Percentiles rank a stretch among this genome's conserved stretches.
phyloP scores from a whole-genome alignment of 1,140 invertebrate species.

The Scylla paramamosain region DNA sequence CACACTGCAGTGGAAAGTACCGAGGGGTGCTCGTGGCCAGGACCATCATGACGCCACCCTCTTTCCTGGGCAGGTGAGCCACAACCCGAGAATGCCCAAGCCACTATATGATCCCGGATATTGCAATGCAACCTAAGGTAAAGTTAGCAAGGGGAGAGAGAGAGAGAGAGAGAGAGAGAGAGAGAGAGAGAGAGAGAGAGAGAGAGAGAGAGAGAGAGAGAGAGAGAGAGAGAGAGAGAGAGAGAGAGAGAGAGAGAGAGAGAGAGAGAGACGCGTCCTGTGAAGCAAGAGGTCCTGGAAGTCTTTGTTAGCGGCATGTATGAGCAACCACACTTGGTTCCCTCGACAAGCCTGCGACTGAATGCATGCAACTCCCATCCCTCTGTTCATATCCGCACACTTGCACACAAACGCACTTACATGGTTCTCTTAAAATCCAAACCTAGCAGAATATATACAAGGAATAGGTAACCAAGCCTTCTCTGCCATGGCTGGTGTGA shows the following conservation, averaged over 20 bases:
- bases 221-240: neutral
- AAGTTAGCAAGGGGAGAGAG: neutral
- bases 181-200: slow-evolving; percentile 19
- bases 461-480: neutral
- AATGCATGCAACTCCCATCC: neutral
- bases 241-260: neutral
- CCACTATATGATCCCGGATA: neutral
- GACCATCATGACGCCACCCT: neutral
- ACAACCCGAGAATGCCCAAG: neutral
- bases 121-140: no score
- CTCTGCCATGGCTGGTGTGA: neutral
- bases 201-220: neutral
- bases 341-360: neutral
- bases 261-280: neutral
- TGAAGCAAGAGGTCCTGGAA: neutral
- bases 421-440: neutral
- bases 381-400: neutral
- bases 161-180: no score
- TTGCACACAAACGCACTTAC: no score
- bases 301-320: neutral
- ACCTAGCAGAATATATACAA: neutral
- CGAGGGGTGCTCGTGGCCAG: neutral
- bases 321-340: neutral
- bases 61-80: no score
- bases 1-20: no score